A percentile compares a stretch with the other conserved stretches of the same genome.
Conservation (phyloP, 2,888 invertebrate species). For the Microctonus brassicae region DNA sequence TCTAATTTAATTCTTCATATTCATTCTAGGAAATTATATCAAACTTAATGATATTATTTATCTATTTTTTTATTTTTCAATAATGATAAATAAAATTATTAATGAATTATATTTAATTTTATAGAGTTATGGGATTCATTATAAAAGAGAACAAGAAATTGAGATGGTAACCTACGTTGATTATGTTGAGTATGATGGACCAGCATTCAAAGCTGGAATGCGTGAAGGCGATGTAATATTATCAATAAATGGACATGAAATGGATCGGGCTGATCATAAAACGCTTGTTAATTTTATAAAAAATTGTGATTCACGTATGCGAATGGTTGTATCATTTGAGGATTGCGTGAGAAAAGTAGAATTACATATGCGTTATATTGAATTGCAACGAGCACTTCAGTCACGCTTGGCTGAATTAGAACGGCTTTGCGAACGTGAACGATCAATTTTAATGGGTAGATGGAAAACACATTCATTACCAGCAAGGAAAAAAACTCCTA, state of each 20-base stretch:
- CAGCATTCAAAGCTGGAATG: constrained; percentile 94
- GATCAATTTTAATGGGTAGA: constrained; percentile 86
- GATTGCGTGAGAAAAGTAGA: constrained; percentile 96
- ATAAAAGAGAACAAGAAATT: constrained; percentile 92
- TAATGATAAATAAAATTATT: background rate
- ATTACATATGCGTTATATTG: constrained; percentile 92
- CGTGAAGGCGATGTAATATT: constrained; percentile 96
- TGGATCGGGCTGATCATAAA: constrained; percentile 95
- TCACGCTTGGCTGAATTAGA: constrained; percentile 88
- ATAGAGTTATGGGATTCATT: constrained; percentile 96
- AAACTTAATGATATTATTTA: too few species aligned
- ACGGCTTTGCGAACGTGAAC: constrained; percentile 83
- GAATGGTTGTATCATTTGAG: constrained; percentile 97
- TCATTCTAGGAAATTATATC: too few species aligned
- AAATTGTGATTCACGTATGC: constrained; percentile 89
- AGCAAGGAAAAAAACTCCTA: constrained; percentile 83
- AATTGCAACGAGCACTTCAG: constrained; percentile 86
- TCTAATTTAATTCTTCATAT: too few species aligned
- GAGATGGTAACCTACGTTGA: constrained; percentile 98
- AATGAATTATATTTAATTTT: constrained; percentile 39
- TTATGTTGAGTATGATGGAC: constrained; percentile 92
- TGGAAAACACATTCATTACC: constrained; percentile 93
- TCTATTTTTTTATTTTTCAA: background rate
- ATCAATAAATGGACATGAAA: constrained; percentile 95
- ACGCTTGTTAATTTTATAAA: constrained; percentile 93